A percentile compares a stretch with the other conserved stretches of the same genome.
Conservation (phyloP, 2,888 invertebrate species). For the Orchesellides sinensis region DNA sequence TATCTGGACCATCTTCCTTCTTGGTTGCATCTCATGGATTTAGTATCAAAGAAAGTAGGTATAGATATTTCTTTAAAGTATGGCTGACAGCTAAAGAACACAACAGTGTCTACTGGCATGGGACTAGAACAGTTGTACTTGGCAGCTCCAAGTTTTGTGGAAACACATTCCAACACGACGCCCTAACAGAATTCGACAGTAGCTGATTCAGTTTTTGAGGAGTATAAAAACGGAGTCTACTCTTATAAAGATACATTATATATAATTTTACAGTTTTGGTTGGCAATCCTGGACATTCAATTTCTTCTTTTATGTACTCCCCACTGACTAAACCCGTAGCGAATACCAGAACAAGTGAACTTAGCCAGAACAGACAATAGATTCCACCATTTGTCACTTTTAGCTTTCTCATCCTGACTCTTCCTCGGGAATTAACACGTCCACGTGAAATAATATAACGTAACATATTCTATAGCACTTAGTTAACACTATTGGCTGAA, state of each 20-base stretch:
- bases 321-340: background rate
- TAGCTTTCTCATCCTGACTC: too few relatives aligned
- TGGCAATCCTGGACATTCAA: conserved; percentile 42
- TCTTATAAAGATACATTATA: background rate
- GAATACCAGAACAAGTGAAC: background rate
- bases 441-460: too few relatives aligned
- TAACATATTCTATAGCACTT: too few relatives aligned
- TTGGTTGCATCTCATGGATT: conserved; percentile 41
- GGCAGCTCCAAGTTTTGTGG: conserved; percentile 34
- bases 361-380: background rate
- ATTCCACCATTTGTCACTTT: background rate
- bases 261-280: conserved; percentile 10
- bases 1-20: conserved; percentile 52
- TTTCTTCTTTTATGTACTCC: background rate
- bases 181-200: conserved; percentile 35
- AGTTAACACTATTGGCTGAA: too few relatives aligned
- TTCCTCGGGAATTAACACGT: too few relatives aligned
- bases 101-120: conserved; percentile 57
- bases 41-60: conserved; percentile 21
- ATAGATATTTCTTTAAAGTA: conserved; percentile 37
- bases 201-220: background rate
- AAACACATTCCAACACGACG: conserved; percentile 39
- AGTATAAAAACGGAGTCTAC: background rate
- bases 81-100: conserved; percentile 43
- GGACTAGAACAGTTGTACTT: conserved; percentile 61